A percentile compares a stretch with the other conserved stretches of the same genome.
Conservation (phyloP, 2,797 vertebrate genomes). For the Erethizon dorsatum region DNA sequence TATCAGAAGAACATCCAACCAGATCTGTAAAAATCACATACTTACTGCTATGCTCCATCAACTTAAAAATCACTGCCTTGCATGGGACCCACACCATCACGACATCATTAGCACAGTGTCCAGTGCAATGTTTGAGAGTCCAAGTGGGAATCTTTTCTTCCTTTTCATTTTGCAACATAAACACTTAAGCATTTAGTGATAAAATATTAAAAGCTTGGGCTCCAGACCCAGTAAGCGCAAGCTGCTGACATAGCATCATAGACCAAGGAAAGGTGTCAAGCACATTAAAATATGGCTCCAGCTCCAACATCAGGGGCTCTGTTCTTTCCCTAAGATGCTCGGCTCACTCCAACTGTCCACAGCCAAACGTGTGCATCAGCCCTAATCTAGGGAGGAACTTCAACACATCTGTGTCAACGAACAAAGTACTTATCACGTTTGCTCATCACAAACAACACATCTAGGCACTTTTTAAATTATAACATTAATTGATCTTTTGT, state of each 20-base stretch:
- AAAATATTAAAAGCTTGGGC: conserved; percentile 83
- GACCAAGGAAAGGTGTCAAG: conserved; percentile 78
- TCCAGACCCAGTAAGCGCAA: conserved; percentile 74
- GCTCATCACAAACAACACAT: conserved; percentile 84
- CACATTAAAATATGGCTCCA: conserved; percentile 79
- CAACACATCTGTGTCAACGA: conserved; percentile 52
- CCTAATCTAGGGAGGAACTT: conserved; percentile 60
- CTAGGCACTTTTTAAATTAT: conserved; percentile 89
- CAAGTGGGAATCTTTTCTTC: conserved; percentile 65
- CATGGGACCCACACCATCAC: conserved; percentile 87
- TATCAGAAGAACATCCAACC: conserved; percentile 86
- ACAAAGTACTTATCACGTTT: conserved; percentile 76
- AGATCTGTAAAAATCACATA: conserved; percentile 82
- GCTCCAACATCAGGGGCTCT: conserved; percentile 72
- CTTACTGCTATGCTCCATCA: conserved; percentile 69
- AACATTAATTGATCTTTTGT: conserved; percentile 89
- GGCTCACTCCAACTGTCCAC: conserved; percentile 60
- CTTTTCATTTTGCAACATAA: conserved; percentile 83
- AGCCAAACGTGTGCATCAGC: conserved; percentile 65
- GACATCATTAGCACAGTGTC: conserved; percentile 71
- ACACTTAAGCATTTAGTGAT: conserved; percentile 84
- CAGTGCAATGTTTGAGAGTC: conserved; percentile 21
- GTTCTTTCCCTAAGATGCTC: conserved; percentile 68
- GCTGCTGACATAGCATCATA: conserved; percentile 77
- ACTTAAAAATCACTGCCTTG: conserved; percentile 77